Conservation (phyloP, 2,797 vertebrate species). For the Dicrostonyx torquatus region DNA sequence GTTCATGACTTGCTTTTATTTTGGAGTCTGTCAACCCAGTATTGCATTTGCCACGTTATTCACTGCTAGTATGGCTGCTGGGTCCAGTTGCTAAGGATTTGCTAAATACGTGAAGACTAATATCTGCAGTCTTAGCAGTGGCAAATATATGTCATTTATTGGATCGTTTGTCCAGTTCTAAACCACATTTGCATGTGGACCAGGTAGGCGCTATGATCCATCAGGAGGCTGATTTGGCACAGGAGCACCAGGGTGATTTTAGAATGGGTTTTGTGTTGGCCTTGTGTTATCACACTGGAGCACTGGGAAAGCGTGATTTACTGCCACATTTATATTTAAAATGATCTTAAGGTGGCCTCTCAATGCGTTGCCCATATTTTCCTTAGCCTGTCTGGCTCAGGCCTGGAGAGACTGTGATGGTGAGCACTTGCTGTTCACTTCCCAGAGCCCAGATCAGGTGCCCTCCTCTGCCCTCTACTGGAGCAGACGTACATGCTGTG, state of each 20-base stretch:
- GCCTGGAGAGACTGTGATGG: not conserved
- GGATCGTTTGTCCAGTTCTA: not conserved
- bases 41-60: not conserved
- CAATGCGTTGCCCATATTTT: not conserved
- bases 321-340: not conserved
- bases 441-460: too few relatives aligned
- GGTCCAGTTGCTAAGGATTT: not conserved
- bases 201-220: not conserved
- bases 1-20: too few relatives aligned
- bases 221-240: not conserved
- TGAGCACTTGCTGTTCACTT: not conserved
- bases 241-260: too few relatives aligned
- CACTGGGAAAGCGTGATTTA: not conserved
- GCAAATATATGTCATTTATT: not conserved
- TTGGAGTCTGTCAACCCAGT: not conserved
- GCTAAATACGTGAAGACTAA: not conserved
- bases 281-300: not conserved
- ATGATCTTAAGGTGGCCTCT: not conserved
- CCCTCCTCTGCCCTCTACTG: not conserved
- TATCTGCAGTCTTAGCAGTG: not conserved
- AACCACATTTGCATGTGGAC: not conserved
- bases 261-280: not conserved
- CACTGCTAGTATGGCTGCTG: too few relatives aligned
- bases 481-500: not conserved
- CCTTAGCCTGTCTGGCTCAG: not conserved